A percentile compares a stretch with the other conserved stretches of the same genome.
phyloP scores from a whole-genome alignment of 2,113 vertebrate species.

The Anolis carolinensis region DNA sequence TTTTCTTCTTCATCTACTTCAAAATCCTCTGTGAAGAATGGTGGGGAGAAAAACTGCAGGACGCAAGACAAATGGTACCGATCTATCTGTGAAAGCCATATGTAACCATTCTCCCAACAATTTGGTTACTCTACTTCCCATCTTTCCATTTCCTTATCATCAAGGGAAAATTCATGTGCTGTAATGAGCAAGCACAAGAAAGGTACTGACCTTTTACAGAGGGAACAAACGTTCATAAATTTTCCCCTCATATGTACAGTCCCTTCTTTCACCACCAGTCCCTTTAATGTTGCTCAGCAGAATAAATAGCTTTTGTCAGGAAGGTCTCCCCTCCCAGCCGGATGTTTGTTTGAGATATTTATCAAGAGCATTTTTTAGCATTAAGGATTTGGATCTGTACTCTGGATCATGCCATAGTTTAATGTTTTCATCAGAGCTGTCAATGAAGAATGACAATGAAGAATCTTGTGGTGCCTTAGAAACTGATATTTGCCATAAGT shows the following conservation, averaged over 20 bases:
- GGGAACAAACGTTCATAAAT: slow-evolving; percentile 32
- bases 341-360: background rate
- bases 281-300: background rate
- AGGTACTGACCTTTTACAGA: slow-evolving; percentile 53
- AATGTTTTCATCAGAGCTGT: slow-evolving; percentile 12
- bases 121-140: slow-evolving; percentile 41
- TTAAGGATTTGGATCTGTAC: background rate
- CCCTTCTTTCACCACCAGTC: background rate
- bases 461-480: no score
- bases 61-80: slow-evolving; percentile 34
- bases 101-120: slow-evolving; percentile 44
- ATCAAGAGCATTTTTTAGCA: background rate
- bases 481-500: no score
- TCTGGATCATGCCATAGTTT: slow-evolving; percentile 2
- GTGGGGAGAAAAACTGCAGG: slow-evolving; percentile 27
- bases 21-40: slow-evolving; percentile 29
- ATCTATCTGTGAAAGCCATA: slow-evolving; percentile 53
- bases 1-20: slow-evolving; percentile 46
- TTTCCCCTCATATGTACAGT: slow-evolving; percentile 4
- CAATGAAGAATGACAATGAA: background rate
- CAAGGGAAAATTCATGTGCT: background rate
- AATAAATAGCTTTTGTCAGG: background rate
- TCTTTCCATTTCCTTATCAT: slow-evolving; percentile 57
- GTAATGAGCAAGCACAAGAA: slow-evolving; percentile 50
- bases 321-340: background rate